phyloP scores from a whole-genome alignment of 2,888 invertebrate genomes.

The Drosophila merina region DNA sequence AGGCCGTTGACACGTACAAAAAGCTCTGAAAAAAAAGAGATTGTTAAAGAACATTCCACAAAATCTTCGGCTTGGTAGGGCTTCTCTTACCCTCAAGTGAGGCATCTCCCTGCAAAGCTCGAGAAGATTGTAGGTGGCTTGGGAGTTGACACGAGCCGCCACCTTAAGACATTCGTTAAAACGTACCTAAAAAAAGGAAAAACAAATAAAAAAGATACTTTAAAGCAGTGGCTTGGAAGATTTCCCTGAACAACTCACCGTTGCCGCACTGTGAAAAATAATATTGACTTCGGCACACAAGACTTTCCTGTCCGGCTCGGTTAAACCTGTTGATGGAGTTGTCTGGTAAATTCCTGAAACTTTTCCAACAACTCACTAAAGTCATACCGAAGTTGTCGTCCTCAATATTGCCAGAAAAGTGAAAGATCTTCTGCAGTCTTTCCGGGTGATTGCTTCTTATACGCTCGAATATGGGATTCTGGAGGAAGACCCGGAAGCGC shows the following conservation, averaged over 20 bases:
- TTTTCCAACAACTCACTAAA: background rate
- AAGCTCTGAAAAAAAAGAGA: constrained; percentile 85
- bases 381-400: constrained; percentile 76
- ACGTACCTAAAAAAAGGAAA: constrained; percentile 84
- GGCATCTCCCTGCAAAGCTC: constrained; percentile 93
- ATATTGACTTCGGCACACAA: constrained; percentile 89
- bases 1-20: constrained; percentile 98
- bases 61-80: background rate
- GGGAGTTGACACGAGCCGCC: constrained; percentile 94
- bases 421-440: constrained; percentile 88
- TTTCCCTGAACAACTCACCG: constrained; percentile 84
- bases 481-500: constrained; percentile 89
- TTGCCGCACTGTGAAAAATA: constrained; percentile 98
- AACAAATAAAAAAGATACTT: background rate
- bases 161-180: constrained; percentile 96
- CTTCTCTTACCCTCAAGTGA: constrained; percentile 86
- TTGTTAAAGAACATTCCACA: background rate
- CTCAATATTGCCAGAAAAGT: constrained; percentile 90
- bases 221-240: background rate
- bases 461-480: constrained; percentile 90
- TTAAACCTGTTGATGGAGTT: constrained; percentile 85
- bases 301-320: constrained; percentile 86
- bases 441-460: constrained; percentile 87
- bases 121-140: constrained; percentile 93
- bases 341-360: constrained; percentile 8